Base-by-base conservation (phyloP, 2,888 invertebrate species). In the Clostera curtula region DNA sequence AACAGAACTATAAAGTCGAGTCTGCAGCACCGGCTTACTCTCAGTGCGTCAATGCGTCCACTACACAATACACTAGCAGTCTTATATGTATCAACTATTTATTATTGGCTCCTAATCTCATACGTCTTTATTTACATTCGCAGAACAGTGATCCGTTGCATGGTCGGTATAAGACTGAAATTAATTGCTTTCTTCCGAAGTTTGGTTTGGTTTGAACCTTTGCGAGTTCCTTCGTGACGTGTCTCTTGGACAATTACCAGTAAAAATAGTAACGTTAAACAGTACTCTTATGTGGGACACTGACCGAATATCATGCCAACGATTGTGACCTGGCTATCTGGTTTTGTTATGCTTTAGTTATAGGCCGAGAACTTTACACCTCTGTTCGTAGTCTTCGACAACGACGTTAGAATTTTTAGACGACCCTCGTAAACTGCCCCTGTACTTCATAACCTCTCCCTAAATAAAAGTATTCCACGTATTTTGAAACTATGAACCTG, bases 211-310 rank as follows among this genome's bases (percentile, higher is more conserved):
- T 43, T 50, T 51, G 49, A 36, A 33, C 37, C 23, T 47, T 45
- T 40, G 40, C 48, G 45, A 56, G 43, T 53, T 67, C 56, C 62
- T 61, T 50, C 44, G 49, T 73, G 73, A 73, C 74, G 74, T 56
- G 51, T 52, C 55, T 66, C 61, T 82, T 80, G 80, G 74, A 79
- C 75, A 68, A 73, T 72, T 69, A 76, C 80, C 72, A 80, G 71
- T 64, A 64, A 73, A 79, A 79, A 77, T 74, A 75, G 65, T 65
- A 64, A 54, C 72, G 71, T 61, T 59, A 61, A 63, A 62, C 62
- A 51, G 64, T 70, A 76, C 73, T 60, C 71, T 76, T 73, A 80
- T 67, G 51, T 82, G 70, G 82, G 65, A 69, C 82, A 61, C 64
- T 68, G 68, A 67, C 73, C 73, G 68, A 58, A 64, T 67, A 63